Evolutionary conservation across 2,888 invertebrate species (phyloP), one percentile per base, ranked within the genome.

Genomic region (Drosophila melanocephala): DNA sequence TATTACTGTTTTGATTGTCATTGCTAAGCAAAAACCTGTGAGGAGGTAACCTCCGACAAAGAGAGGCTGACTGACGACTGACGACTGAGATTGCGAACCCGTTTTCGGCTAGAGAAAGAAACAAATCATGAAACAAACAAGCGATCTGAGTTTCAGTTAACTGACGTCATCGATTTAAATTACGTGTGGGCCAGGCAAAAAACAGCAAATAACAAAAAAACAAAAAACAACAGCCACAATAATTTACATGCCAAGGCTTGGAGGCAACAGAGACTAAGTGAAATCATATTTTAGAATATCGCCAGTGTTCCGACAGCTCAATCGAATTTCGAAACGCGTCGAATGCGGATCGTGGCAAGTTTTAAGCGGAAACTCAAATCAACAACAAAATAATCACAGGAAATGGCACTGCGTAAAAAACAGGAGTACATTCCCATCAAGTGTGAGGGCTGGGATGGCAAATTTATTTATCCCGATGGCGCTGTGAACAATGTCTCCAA

Each of bases 371-470:
- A 47, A 72, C 26, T 42, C 32, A 51, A 28, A 52, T 16, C 16
- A 53, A n/a, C 10, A 57, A 42, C 9, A 53, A n/a, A 57, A 42
- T 9, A 39, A 30, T 30, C 39, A 57, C 14, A 39, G 19, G 32
- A 28, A 75, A 93, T 93, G 93, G 72, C 93, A 39, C 75, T 90
- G 32, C 83, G 84, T 65, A 91, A 84, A 56, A 92, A 92, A 71
- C 90, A 92, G 68, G 93, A 93, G 10, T 93, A 93, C 53, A 93
- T 94, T 66, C 93, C 92, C 64, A 94, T 93, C 69, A 93, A 93
- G 79, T 93, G 93, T 72, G 93, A 93, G 79, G 94, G 94, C 51
- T 94, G 94, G 94, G 92, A 94, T 79, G 94, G 94, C 4, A 92
- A 92, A 75, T 94, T 94, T 64, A 74, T 89, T 1, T 93, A 92